Percentiles rank a stretch among this genome's conserved stretches.
Evolutionary conservation across 2,113 vertebrate species (phyloP).

Genomic region (Serilophus lunatus): DNA sequence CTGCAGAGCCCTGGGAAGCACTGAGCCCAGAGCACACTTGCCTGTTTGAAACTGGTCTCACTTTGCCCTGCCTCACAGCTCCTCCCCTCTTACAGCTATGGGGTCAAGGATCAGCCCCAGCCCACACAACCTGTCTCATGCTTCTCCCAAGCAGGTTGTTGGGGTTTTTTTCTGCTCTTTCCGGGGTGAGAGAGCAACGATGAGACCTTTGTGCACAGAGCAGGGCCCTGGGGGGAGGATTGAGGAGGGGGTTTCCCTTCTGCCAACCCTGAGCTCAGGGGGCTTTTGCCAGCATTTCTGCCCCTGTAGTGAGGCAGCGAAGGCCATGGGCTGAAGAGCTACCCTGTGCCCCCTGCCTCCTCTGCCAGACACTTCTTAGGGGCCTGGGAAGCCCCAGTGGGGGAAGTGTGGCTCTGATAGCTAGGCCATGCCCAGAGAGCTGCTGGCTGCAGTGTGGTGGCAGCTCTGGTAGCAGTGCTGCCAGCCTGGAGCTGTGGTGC

Average conservation of each 20-base stretch:
- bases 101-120: neutral
- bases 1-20: fast-evolving
- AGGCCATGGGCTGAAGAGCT: neutral
- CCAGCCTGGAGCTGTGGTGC: neutral
- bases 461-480: neutral
- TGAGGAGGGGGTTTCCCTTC: too few relatives aligned
- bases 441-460: fast-evolving
- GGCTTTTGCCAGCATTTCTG: neutral
- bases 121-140: fast-evolving
- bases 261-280: neutral
- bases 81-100: neutral
- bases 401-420: fast-evolving
- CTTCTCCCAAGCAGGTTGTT: too few relatives aligned
- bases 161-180: neutral
- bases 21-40: fast-evolving
- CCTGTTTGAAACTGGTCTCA: fast-evolving
- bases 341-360: fast-evolving
- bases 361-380: neutral
- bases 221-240: fast-evolving
- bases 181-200: fast-evolving
- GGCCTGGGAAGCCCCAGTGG: fast-evolving
- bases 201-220: fast-evolving
- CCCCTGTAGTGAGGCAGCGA: neutral
- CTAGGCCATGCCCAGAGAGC: neutral
- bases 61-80: fast-evolving